Base-by-base conservation (phyloP, 2,113 vertebrate genomes). In the Lanius ludovicianus region DNA sequence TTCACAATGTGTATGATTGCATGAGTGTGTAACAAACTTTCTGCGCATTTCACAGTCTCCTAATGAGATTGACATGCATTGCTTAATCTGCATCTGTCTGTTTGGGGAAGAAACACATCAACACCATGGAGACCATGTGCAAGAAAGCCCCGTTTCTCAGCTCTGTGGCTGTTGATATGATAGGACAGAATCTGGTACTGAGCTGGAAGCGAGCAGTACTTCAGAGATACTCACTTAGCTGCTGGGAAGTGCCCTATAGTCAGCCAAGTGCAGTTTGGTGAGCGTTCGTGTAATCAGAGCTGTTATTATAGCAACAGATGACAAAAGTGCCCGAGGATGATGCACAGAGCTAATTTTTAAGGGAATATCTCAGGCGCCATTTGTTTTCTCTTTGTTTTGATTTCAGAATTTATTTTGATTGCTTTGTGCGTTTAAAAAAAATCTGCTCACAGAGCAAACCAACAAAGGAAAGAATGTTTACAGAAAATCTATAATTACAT, bases 21-120 rank as follows among this genome's bases (percentile, higher is more conserved):
- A 98, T 97, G 98, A 98, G 98, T 98, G 98, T 98, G 97, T 97
- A 96, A 98, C 97, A 98, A 98, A 98, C 97, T 97, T 95, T 97
- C 97, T 97, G 96, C 97, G 97, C 97, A 96, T 97, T 97, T 97
- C 97, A 97, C 98, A 97, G 96, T 97, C 97, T 94, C 94, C 57
- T 97, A 96, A 97, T 96, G 96, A 98, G 97, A 98, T 97, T 95
- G 90, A 96, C 97, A 97, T 97, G 97, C 96, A 95, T 97, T 97
- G 97, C 97, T 97, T 97, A 95, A 96, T 94, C 93, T 96, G 94
- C 97, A 97, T 98, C 97, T 98, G 96, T 97, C 97, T 98, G 91
- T 96, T 94, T 96, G 92, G 95, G 93, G 92, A 85, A 97, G 95
- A 96, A 95, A 97, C 80, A 96, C 88, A 97, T 89, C 93, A 97